Percentiles rank a stretch among this genome's conserved stretches.
phyloP scores from a whole-genome alignment of 2,888 invertebrate genomes.

The Chaetogeoica ovagalla region DNA sequence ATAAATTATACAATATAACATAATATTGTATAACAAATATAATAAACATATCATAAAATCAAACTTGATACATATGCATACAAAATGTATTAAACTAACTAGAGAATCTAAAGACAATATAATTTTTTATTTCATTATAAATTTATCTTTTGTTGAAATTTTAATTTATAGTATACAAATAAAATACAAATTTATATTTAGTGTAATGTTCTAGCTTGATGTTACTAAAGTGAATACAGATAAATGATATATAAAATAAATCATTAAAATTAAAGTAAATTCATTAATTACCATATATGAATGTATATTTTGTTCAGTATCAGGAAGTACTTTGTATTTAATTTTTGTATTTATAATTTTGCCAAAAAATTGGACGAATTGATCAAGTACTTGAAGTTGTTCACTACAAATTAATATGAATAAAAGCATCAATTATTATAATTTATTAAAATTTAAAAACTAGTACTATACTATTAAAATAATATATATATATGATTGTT shows the following conservation, averaged over 20 bases:
- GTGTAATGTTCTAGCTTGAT: too few species aligned
- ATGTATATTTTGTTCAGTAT: constrained; percentile 11
- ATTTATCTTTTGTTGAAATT: too few species aligned
- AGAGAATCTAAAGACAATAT: too few species aligned
- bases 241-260: background rate
- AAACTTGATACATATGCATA: too few species aligned
- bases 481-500: background rate
- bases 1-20: too few species aligned
- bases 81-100: too few species aligned
- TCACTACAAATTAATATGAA: constrained; percentile 21
- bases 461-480: background rate
- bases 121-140: too few species aligned
- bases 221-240: background rate
- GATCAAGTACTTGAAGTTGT: constrained; percentile 15
- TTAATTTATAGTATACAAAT: too few species aligned
- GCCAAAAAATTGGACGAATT: constrained; percentile 22
- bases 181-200: too few species aligned
- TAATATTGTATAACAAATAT: too few species aligned
- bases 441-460: background rate
- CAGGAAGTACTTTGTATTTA: constrained; percentile 26
- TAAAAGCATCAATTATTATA: background rate
- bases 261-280: background rate
- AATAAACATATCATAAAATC: too few species aligned
- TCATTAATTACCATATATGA: constrained; percentile 39
- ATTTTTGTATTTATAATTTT: constrained; percentile 30